Evolutionary conservation across 2,888 invertebrate genomes (phyloP).

Genomic region (Polylopha cassiicola): DNA sequence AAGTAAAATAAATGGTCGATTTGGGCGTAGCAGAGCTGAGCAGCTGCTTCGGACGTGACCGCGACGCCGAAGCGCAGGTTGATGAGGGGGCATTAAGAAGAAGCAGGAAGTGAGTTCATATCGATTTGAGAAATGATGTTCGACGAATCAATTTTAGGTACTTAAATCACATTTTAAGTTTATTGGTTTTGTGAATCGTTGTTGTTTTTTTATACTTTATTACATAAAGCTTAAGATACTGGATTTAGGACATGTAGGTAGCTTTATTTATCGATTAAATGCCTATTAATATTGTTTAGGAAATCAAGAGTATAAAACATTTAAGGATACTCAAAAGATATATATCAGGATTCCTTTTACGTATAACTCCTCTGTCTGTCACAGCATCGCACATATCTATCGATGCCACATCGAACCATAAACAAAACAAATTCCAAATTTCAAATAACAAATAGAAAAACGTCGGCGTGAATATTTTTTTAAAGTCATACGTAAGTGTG

Average conservation of each 20-base stretch:
- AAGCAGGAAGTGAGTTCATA: constrained; percentile 25
- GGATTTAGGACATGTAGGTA: too few species aligned
- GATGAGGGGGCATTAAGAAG: constrained; percentile 38
- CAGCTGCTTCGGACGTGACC: constrained; percentile 52
- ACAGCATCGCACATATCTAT: too few species aligned
- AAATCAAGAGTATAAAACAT: too few species aligned
- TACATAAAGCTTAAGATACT: too few species aligned
- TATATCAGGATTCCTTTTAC: too few species aligned
- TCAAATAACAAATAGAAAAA: constrained; percentile 30
- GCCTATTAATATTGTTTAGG: too few species aligned
- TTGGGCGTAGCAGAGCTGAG: constrained; percentile 43
- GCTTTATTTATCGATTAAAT: too few species aligned
- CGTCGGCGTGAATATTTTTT: constrained; percentile 28
- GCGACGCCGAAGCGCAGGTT: constrained; percentile 36
- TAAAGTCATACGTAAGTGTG: constrained; percentile 53
- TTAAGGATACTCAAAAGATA: too few species aligned
- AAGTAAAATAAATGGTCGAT: constrained; percentile 43
- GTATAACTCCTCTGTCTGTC: too few species aligned
- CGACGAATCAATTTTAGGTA: background rate
- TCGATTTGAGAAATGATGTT: constrained; percentile 4
- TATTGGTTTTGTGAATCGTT: too few species aligned
- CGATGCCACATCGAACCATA: constrained; percentile 4
- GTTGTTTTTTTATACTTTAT: too few species aligned
- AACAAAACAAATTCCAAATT: constrained; percentile 16
- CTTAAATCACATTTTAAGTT: background rate